These are phyloP conservation scores for Laupala kohalensis DNA, from an alignment of 1,140 invertebrate species.

Conservation along the genomic window DNA sequence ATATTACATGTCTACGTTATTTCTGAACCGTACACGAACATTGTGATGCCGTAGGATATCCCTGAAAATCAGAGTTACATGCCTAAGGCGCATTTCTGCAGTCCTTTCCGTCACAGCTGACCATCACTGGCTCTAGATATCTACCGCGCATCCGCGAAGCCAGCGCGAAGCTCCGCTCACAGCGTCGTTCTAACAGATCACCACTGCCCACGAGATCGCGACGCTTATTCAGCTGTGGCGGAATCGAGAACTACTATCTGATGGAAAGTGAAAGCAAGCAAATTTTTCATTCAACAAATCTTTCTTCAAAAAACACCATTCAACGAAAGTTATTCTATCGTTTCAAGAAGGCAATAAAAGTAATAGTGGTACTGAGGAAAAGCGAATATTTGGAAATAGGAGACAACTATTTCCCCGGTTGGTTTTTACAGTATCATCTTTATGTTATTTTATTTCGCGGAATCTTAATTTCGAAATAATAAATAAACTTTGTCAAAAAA, in stretches of 20 bases:
- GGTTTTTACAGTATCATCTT: too few relatives aligned
- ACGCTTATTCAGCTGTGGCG: neutral
- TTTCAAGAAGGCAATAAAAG: too few relatives aligned
- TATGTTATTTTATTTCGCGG: too few relatives aligned
- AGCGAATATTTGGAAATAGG: too few relatives aligned
- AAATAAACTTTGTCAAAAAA: too few relatives aligned
- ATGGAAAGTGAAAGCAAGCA: too few relatives aligned
- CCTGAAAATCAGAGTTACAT: conserved; percentile 23
- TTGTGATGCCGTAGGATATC: conserved; percentile 33
- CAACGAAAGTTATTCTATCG: too few relatives aligned
- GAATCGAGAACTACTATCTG: neutral
- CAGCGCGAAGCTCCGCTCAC: neutral
- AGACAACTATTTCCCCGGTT: too few relatives aligned
- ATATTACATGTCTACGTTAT: conserved; percentile 42
- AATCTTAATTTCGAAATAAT: too few relatives aligned
- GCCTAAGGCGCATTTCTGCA: conserved; percentile 33
- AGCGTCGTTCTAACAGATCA: neutral
- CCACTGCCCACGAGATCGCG: neutral
- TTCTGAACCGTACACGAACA: conserved; percentile 44
- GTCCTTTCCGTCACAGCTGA: conserved; percentile 18
- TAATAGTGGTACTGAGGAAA: too few relatives aligned
- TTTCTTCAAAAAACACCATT: too few relatives aligned
- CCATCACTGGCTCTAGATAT: conserved; percentile 18
- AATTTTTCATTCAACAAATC: too few relatives aligned
- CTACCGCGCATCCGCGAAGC: conserved; percentile 4